Evolutionary conservation across 2,113 vertebrate species (phyloP).

Genomic region (Oxyura jamaicensis): DNA sequence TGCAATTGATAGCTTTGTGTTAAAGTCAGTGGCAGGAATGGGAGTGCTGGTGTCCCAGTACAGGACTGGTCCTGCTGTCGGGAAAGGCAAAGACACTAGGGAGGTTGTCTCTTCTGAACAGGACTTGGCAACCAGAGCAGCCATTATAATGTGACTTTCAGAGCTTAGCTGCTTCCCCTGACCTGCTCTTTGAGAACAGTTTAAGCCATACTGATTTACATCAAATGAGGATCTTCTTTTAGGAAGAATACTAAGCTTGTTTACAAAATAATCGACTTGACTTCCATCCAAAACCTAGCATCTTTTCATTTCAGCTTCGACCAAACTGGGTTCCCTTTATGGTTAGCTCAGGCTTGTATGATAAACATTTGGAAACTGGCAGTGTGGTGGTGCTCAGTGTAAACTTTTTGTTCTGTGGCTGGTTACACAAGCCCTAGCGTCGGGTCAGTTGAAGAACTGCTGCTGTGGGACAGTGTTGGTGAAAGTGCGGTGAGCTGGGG

Average conservation of each 20-base stretch:
- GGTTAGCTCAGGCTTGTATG: constrained; percentile 30
- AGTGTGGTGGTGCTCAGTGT: not conserved
- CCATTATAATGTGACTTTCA: not conserved
- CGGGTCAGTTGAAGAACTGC: not conserved
- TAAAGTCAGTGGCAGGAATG: not conserved
- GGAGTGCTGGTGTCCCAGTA: not conserved
- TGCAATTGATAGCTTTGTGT: not conserved
- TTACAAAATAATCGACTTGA: constrained; percentile 24
- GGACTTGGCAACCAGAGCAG: not conserved
- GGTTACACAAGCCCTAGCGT: not conserved
- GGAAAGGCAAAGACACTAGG: not conserved
- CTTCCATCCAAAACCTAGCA: not conserved
- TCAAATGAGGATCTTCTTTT: not conserved
- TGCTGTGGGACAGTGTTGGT: not conserved
- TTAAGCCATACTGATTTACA: not conserved
- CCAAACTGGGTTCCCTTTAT: constrained; percentile 16
- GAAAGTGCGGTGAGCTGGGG: not conserved
- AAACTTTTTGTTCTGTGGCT: not conserved
- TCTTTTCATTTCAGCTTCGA: constrained; percentile 3
- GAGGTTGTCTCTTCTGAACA: not conserved
- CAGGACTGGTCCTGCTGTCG: not conserved
- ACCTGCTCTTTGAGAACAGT: not conserved
- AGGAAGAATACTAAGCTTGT: not conserved
- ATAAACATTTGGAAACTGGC: constrained; percentile 34
- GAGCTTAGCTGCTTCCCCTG: not conserved